A percentile compares a stretch with the other conserved stretches of the same genome.
Evolutionary conservation across 2,888 invertebrate species (phyloP).

Genomic region (Tetragonula carbonaria): DNA sequence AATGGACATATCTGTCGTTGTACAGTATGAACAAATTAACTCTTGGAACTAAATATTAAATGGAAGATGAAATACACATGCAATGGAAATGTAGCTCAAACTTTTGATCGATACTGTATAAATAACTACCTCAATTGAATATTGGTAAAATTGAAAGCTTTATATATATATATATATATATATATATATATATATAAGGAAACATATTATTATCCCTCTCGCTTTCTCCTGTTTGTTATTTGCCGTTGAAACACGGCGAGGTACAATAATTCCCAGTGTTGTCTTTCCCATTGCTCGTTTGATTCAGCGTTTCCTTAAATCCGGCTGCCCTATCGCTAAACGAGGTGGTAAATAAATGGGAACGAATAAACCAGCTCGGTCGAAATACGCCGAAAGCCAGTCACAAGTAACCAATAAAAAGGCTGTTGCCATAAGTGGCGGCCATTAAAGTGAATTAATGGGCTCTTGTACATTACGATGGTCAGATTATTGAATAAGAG

Average conservation of each 20-base stretch:
- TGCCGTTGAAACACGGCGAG: background rate
- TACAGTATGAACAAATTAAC: too few species aligned
- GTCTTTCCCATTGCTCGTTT: background rate
- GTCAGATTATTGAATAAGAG: slow-evolving; percentile 46
- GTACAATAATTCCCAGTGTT: background rate
- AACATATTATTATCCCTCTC: background rate
- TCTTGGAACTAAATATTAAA: too few species aligned
- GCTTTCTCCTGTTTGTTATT: background rate
- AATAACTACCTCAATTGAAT: background rate
- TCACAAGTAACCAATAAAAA: slow-evolving; percentile 30
- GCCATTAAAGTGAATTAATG: slow-evolving; percentile 61
- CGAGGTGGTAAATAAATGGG: slow-evolving; percentile 5
- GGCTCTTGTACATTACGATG: slow-evolving; percentile 25
- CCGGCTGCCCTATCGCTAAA: background rate
- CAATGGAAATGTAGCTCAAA: too few species aligned
- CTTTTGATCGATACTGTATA: too few species aligned
- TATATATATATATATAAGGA: background rate
- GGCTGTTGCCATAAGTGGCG: slow-evolving; percentile 41
- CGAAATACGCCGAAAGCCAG: slow-evolving; percentile 15
- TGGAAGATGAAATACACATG: too few species aligned
- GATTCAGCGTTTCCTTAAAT: background rate
- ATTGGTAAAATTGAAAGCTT: background rate
- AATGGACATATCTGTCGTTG: too few species aligned
- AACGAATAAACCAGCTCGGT: slow-evolving; percentile 5
- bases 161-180: too few species aligned